Conservation (phyloP, 2,797 vertebrate species). For the Todus mexicanus region DNA sequence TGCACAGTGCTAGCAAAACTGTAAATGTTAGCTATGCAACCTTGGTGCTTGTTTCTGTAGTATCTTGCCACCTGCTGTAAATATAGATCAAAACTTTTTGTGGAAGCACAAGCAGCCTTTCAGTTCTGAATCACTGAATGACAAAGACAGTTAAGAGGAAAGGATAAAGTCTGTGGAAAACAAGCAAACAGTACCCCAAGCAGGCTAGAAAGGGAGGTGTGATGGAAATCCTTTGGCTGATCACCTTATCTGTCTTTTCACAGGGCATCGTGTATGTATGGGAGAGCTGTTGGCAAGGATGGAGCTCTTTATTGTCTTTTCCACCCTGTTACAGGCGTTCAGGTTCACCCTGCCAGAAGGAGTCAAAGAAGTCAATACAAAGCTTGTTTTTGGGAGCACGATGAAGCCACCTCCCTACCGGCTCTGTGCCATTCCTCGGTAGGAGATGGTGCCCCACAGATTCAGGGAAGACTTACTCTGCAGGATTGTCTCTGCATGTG, state of each 20-base stretch:
- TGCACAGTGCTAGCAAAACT: neutral
- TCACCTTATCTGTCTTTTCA: neutral
- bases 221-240: neutral
- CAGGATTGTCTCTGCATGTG: neutral
- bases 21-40: neutral
- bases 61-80: neutral
- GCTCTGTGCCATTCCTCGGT: slow-evolving; percentile 40
- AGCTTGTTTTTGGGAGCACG: neutral
- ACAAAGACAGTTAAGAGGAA: neutral
- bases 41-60: neutral
- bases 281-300: slow-evolving; percentile 55
- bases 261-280: slow-evolving; percentile 50
- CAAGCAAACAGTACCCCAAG: neutral
- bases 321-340: slow-evolving; percentile 46
- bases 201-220: neutral
- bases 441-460: neutral
- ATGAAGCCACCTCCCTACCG: slow-evolving; percentile 30
- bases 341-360: slow-evolving; percentile 28
- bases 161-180: neutral
- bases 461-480: neutral
- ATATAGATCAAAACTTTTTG: neutral
- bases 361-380: slow-evolving; percentile 18
- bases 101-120: neutral
- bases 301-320: slow-evolving; percentile 60
- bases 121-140: neutral